phyloP scores from a whole-genome alignment of 2,797 vertebrate species.

The Yasuhikotakia modesta region DNA sequence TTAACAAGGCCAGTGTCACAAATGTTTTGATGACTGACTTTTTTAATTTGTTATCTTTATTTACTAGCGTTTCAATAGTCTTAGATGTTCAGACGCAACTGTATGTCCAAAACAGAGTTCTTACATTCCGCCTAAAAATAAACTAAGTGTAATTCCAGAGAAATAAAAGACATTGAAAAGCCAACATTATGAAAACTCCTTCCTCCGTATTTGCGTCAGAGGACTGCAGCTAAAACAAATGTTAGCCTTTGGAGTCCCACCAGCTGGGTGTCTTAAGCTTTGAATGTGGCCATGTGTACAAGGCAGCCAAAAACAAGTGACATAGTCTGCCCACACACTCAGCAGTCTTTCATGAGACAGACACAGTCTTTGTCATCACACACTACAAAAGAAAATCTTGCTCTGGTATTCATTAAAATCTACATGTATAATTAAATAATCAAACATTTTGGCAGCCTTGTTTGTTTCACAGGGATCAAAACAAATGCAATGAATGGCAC shows the following conservation, averaged over 20 bases:
- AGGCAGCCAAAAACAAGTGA: conserved; percentile 41
- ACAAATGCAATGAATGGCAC: conserved; percentile 11
- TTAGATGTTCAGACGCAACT: too few species aligned
- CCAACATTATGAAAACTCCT: conserved; percentile 33
- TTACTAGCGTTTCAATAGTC: too few species aligned
- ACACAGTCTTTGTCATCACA: conserved; percentile 19
- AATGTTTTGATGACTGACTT: too few species aligned
- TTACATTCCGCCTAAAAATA: neutral
- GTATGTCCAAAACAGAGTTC: neutral
- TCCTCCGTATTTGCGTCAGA: conserved; percentile 44
- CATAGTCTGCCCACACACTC: conserved; percentile 21
- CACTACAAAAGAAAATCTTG: conserved; percentile 2
- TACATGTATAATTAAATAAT: conserved; percentile 23
- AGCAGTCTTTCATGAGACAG: conserved; percentile 12
- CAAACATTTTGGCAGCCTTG: neutral
- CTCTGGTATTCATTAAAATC: conserved; percentile 10
- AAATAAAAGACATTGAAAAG: conserved; percentile 8
- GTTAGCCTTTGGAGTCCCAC: conserved; percentile 32
- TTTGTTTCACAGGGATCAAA: neutral
- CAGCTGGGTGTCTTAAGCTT: conserved; percentile 34
- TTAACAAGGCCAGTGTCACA: too few species aligned
- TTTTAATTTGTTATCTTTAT: too few species aligned
- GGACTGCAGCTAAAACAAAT: conserved; percentile 18
- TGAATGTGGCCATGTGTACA: conserved; percentile 18
- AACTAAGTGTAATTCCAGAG: neutral